These are phyloP conservation scores for Leptinotarsa rubiginosa DNA, from an alignment of 2,888 invertebrate genomes.

Conservation along the genomic window DNA sequence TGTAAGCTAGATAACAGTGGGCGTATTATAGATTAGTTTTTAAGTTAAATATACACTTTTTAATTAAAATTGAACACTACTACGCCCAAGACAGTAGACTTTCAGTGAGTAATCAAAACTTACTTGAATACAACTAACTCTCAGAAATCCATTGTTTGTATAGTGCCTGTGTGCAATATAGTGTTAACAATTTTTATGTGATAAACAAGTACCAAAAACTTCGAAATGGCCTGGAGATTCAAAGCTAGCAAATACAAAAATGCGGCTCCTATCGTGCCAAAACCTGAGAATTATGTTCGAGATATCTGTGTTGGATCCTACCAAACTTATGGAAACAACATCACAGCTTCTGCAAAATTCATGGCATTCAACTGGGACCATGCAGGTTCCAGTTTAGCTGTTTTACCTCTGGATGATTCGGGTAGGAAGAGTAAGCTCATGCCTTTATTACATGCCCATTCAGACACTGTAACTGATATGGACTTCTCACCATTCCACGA, in stretches of 20 bases:
- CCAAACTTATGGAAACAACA: constrained; percentile 95
- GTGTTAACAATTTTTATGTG: constrained; percentile 37
- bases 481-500: constrained; percentile 97
- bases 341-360: constrained; percentile 91
- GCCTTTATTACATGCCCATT: constrained; percentile 86
- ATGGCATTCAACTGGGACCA: constrained; percentile 97
- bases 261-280: constrained; percentile 95
- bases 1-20: constrained; percentile 26
- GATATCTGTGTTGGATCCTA: constrained; percentile 93
- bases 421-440: constrained; percentile 90
- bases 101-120: constrained; percentile 11
- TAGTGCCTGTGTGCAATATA: constrained; percentile 20
- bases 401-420: constrained; percentile 87
- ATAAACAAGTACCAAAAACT: constrained; percentile 20
- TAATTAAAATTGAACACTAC: constrained; percentile 7
- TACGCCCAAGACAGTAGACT: background rate
- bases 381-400: constrained; percentile 90
- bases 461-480: constrained; percentile 94
- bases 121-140: constrained; percentile 9
- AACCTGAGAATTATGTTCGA: constrained; percentile 88
- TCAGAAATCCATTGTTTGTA: constrained; percentile 32
- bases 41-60: constrained; percentile 30
- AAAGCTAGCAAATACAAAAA: constrained; percentile 99
- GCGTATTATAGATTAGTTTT: constrained; percentile 37
- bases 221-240: constrained; percentile 91